Evolutionary conservation across 37 sponge, comb jelly and placozoan species (phyloP).

Genomic region (Diacarnus erythraeanus): DNA sequence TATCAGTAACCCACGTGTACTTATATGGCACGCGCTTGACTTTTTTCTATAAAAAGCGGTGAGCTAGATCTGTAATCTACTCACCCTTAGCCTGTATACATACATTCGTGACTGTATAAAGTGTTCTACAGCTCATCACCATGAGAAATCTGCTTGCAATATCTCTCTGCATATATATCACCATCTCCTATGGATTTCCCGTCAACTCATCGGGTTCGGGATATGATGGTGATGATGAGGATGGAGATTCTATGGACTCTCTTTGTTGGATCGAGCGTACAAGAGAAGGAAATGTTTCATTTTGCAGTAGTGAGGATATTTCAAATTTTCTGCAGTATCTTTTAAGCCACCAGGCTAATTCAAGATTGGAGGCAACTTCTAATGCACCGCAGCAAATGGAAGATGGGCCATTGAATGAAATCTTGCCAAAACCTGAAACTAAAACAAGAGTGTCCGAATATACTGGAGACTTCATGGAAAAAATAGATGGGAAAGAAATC

Average conservation of each 20-base stretch:
- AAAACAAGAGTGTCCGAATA: background rate
- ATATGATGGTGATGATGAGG: background rate
- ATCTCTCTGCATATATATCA: too few species aligned
- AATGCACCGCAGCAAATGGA: conserved; percentile 9
- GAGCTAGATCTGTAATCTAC: too few species aligned
- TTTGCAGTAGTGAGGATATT: background rate
- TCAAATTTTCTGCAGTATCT: background rate
- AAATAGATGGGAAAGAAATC: background rate
- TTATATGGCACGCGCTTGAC: too few species aligned
- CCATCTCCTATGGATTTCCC: too few species aligned
- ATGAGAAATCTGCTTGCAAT: too few species aligned
- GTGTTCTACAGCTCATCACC: too few species aligned
- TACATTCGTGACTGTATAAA: too few species aligned
- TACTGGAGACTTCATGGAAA: background rate
- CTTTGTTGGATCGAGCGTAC: background rate
- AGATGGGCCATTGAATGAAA: conserved; percentile 11
- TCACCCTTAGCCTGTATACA: too few species aligned
- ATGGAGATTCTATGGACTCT: background rate
- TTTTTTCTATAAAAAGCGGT: too few species aligned
- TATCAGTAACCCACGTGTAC: too few species aligned
- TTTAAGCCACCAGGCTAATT: background rate
- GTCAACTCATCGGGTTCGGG: too few species aligned
- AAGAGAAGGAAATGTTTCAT: background rate
- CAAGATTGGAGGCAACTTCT: background rate
- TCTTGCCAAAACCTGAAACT: background rate